Evolutionary conservation across 2,113 vertebrate genomes (phyloP), one percentile per base, ranked within the genome.

Genomic region (Corythaixoides concolor): DNA sequence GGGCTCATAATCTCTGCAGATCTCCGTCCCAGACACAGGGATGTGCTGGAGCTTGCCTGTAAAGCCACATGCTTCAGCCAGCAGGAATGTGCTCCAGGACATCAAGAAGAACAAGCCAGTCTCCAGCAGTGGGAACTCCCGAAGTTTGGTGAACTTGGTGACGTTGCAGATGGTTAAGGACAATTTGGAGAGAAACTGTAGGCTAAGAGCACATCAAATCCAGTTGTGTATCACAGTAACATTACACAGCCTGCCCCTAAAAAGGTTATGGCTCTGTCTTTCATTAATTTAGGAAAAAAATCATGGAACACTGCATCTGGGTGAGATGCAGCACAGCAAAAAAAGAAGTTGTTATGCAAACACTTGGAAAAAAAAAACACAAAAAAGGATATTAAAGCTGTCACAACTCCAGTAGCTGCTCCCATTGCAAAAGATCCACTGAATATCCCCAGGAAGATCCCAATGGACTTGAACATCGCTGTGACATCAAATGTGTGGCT

Each of bases 51-150:
- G 88, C 98, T 96, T 96, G 99, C 99, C 99, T 98, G 99, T 99
- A 97, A 99, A 99, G 74, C 99, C 99, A 90, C 99, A 99, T 0
- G 99, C 99, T 96, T 99, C 99, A 1, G 99, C 99, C 97, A 99
- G 97, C 39, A 99, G 98, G 89, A 99, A 99, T 0, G 99, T 99
- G 97, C 99, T 99, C 99, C 99, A 99, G 41, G 99, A 99, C 99
- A 99, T 99, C 96, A 99, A 91, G 98, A 99, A 99, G 96, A 99
- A 99, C 73, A 99, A 96, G 14, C 99, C 99, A 0, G 99, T 99
- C 98, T 99, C 99, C 97, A 99, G 93, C 93, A 99, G 96, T 2
- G 98, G 99, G 97, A 99, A 99, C 93, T 99, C 99, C 32, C 99
- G 98, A 86, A 99, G 98, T 83, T 99, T 99, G 60, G 99, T 99